These are phyloP conservation scores for Pristionchus fissidentatus DNA, from an alignment of 2,888 invertebrate genomes.

Conservation along the genomic window DNA sequence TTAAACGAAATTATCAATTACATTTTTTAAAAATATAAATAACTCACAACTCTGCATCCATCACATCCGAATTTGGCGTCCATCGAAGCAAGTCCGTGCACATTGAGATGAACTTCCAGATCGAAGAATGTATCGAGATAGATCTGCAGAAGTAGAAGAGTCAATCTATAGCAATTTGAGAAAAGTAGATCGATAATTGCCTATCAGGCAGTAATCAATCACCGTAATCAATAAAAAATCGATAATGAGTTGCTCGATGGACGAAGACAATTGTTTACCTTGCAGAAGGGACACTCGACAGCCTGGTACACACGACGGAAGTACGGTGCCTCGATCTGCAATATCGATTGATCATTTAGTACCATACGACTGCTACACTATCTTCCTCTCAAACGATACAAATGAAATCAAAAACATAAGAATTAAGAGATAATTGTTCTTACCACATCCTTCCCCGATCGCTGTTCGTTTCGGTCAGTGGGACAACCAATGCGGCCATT, in stretches of 20 bases:
- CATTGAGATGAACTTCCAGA: constrained; percentile 7
- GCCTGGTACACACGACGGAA: neutral
- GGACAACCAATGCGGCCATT: neutral
- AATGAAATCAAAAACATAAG: neutral
- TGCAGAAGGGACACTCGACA: constrained; percentile 16
- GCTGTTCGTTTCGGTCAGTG: neutral
- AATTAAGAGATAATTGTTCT: no score
- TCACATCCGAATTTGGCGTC: neutral
- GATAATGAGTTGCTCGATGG: no score
- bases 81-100: neutral
- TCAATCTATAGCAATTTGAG: no score
- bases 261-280: neutral
- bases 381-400: neutral
- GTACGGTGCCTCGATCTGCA: constrained; percentile 18
- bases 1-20: neutral
- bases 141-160: no score
- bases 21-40: neutral
- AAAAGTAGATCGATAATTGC: no score
- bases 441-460: no score
- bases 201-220: no score
- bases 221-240: neutral
- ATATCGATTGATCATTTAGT: neutral
- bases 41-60: neutral
- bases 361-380: neutral
- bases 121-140: neutral